Evolutionary conservation across 2,888 invertebrate species (phyloP).

Genomic region (Allygus modestus): DNA sequence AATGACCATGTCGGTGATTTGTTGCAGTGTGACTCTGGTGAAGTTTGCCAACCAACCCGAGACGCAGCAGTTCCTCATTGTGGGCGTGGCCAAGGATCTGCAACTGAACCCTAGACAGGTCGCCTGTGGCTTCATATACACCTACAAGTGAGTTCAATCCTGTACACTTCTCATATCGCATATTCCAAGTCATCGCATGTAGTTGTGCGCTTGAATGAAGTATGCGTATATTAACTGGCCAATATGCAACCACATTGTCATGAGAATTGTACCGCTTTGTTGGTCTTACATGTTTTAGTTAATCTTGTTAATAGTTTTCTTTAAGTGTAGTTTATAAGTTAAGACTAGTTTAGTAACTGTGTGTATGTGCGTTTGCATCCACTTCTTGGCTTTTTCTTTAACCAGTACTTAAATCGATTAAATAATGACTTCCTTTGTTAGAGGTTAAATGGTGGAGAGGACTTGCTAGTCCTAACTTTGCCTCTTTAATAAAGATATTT

Average conservation of each 20-base stretch:
- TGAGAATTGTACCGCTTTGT: background rate
- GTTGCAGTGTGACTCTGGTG: conserved; percentile 83
- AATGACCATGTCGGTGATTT: too few relatives aligned
- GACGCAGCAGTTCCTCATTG: conserved; percentile 82
- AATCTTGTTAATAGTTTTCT: too few relatives aligned
- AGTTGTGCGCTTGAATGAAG: background rate
- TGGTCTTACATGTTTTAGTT: conserved; percentile 4
- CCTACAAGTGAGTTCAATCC: conserved; percentile 81
- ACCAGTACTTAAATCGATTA: too few relatives aligned
- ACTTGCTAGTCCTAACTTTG: too few relatives aligned
- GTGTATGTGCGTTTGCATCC: too few relatives aligned
- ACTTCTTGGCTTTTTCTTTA: too few relatives aligned
- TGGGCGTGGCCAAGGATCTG: conserved; percentile 95
- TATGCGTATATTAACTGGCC: background rate
- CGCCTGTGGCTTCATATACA: conserved; percentile 90
- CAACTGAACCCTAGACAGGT: conserved; percentile 92
- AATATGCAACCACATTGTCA: background rate
- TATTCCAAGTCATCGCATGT: conserved; percentile 12
- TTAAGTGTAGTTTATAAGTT: too few relatives aligned
- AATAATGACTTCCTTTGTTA: too few relatives aligned
- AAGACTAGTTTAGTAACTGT: too few relatives aligned
- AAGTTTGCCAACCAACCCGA: conserved; percentile 85
- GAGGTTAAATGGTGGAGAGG: too few relatives aligned
- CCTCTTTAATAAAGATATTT: too few relatives aligned
- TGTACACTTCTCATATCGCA: background rate